These are phyloP conservation scores for Alloplasta piceator DNA, from an alignment of 2,888 invertebrate genomes.

Conservation along the genomic window DNA sequence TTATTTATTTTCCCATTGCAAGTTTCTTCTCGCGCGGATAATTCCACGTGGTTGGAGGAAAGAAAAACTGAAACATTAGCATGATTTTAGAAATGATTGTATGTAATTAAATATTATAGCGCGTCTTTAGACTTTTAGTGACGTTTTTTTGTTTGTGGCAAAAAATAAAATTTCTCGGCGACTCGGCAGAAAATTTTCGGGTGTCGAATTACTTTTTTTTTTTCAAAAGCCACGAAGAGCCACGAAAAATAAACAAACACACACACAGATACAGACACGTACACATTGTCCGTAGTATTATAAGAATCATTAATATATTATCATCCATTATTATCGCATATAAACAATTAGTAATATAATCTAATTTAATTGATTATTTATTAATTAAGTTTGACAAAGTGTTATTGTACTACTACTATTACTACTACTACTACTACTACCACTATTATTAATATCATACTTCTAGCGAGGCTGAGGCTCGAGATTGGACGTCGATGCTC, in stretches of 20 bases:
- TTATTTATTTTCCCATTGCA: constrained; percentile 67
- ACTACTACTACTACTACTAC: constrained; percentile 64
- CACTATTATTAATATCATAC: constrained; percentile 69
- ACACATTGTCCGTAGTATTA: constrained; percentile 80
- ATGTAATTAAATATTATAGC: constrained; percentile 65
- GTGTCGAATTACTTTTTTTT: constrained; percentile 35
- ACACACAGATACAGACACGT: constrained; percentile 67
- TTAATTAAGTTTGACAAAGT: constrained; percentile 81
- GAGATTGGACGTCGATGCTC: constrained; percentile 66
- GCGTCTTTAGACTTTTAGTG: constrained; percentile 64
- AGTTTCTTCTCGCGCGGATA: constrained; percentile 62
- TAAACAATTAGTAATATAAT: constrained; percentile 82
- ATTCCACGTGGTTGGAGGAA: constrained; percentile 32
- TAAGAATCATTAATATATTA: constrained; percentile 84
- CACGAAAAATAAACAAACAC: constrained; percentile 34
- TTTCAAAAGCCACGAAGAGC: constrained; percentile 41
- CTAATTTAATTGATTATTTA: constrained; percentile 84
- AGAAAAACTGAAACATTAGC: constrained; percentile 69
- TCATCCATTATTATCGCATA: constrained; percentile 82
- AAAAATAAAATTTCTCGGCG: constrained; percentile 65
- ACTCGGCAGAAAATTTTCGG: constrained; percentile 63
- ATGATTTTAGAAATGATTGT: constrained; percentile 71
- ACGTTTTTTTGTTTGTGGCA: constrained; percentile 64
- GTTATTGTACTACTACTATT: constrained; percentile 79
- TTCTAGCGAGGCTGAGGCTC: constrained; percentile 67